phyloP scores from a whole-genome alignment of 1,140 invertebrate genomes.

The Spodoptera frugiperda region DNA sequence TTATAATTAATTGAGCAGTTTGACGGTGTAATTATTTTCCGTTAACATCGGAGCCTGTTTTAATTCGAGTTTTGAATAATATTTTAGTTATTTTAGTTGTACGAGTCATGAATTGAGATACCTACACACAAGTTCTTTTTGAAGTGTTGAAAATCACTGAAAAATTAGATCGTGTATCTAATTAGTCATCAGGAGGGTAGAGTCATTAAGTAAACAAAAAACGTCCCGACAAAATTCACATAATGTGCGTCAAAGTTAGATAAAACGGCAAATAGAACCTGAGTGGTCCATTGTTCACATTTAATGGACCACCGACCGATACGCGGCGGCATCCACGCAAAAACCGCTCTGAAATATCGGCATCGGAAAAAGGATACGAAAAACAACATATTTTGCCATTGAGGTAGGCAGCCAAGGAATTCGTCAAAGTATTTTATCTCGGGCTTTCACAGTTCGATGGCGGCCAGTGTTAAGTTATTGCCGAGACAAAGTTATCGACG shows the following conservation, averaged over 20 bases:
- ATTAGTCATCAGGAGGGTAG: slow-evolving; percentile 60
- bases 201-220: slow-evolving; percentile 64
- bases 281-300: slow-evolving; percentile 79
- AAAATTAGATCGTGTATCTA: slow-evolving; percentile 10
- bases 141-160: slow-evolving; percentile 10
- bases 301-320: slow-evolving; percentile 83
- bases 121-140: background rate
- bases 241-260: slow-evolving; percentile 80
- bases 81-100: background rate
- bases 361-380: slow-evolving; percentile 75
- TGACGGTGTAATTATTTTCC: slow-evolving; percentile 33
- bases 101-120: background rate
- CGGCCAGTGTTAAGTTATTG: slow-evolving; percentile 78
- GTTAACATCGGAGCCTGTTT: slow-evolving; percentile 20
- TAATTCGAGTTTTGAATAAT: background rate
- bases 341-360: slow-evolving; percentile 75
- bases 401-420: slow-evolving; percentile 74
- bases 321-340: slow-evolving; percentile 74
- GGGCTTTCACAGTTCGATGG: slow-evolving; percentile 80
- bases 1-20: slow-evolving; percentile 36
- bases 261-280: slow-evolving; percentile 79
- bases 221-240: slow-evolving; percentile 75
- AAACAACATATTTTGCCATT: slow-evolving; percentile 75
- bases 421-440: slow-evolving; percentile 81
- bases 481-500: slow-evolving; percentile 73